Conservation (phyloP, 2,888 invertebrate species). For the Hypercompe scribonia region DNA sequence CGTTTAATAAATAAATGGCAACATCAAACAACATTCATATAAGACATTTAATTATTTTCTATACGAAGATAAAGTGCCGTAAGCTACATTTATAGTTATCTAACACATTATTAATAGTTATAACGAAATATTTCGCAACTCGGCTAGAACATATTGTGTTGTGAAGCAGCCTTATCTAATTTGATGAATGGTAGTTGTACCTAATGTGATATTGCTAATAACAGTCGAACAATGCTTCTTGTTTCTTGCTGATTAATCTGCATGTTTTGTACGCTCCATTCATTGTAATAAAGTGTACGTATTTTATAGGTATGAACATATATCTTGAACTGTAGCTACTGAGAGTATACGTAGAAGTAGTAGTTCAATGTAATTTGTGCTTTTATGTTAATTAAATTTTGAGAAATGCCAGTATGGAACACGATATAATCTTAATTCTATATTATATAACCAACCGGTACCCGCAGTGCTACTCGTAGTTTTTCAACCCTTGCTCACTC, state of each 20-base stretch:
- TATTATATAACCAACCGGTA: not conserved
- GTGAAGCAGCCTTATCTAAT: not conserved
- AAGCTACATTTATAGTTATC: not conserved
- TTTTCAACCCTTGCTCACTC: no score
- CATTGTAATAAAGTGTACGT: not conserved
- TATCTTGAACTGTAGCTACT: not conserved
- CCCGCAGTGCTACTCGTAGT: no score
- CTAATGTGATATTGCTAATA: not conserved
- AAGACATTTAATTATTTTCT: not conserved
- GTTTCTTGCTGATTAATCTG: conserved; percentile 9
- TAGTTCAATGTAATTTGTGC: no score
- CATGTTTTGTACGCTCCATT: not conserved
- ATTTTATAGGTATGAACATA: not conserved
- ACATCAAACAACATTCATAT: not conserved
- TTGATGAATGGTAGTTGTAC: not conserved
- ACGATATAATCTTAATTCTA: not conserved
- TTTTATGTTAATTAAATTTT: not conserved
- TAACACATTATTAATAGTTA: not conserved
- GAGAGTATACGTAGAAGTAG: not conserved
- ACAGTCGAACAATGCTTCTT: not conserved
- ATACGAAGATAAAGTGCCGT: not conserved
- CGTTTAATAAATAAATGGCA: no score
- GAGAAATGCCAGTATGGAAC: not conserved
- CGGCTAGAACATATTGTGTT: not conserved
- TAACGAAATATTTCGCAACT: not conserved